Conservation (phyloP, 64 coral and sea anemone species). For the Stichodactyla mertensii region DNA sequence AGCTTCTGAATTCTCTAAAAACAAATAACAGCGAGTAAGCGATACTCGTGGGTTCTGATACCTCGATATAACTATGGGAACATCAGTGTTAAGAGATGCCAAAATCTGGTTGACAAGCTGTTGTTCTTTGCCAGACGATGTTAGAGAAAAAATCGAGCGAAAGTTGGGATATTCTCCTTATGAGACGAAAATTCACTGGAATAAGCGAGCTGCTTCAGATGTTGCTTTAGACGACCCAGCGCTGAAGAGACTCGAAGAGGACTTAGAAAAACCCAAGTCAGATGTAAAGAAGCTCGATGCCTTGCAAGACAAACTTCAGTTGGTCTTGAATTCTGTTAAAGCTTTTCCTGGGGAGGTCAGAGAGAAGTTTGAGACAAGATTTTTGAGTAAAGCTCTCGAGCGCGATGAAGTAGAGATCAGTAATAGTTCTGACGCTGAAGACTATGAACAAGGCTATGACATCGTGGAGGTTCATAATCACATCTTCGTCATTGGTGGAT, state of each 20-base stretch:
- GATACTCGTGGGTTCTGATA: background rate
- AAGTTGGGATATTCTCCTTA: background rate
- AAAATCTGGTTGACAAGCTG: conserved; percentile 13
- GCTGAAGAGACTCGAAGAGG: background rate
- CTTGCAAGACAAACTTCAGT: background rate
- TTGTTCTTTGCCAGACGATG: conserved; percentile 18
- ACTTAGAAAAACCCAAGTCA: background rate
- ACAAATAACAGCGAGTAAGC: background rate
- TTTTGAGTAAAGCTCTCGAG: conserved; percentile 17
- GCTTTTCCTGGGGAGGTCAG: conserved; percentile 57
- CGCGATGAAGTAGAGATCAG: conserved; percentile 35
- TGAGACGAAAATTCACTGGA: conserved; percentile 8
- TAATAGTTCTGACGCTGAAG: conserved; percentile 44
- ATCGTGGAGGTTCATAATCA: conserved; percentile 71
- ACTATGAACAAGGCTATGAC: conserved; percentile 72
- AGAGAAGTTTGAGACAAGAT: conserved; percentile 80
- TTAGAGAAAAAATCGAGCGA: conserved; percentile 15
- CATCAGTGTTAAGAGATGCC: conserved; percentile 4
- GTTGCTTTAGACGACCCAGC: background rate
- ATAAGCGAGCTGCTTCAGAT: background rate
- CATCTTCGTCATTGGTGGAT: conserved; percentile 71
- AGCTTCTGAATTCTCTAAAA: background rate
- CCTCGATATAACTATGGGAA: conserved; percentile 1
- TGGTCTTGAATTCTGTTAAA: background rate
- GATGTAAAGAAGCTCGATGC: background rate